Evolutionary conservation across 2,797 vertebrate species (phyloP).

Genomic region (Caiman crocodilus): DNA sequence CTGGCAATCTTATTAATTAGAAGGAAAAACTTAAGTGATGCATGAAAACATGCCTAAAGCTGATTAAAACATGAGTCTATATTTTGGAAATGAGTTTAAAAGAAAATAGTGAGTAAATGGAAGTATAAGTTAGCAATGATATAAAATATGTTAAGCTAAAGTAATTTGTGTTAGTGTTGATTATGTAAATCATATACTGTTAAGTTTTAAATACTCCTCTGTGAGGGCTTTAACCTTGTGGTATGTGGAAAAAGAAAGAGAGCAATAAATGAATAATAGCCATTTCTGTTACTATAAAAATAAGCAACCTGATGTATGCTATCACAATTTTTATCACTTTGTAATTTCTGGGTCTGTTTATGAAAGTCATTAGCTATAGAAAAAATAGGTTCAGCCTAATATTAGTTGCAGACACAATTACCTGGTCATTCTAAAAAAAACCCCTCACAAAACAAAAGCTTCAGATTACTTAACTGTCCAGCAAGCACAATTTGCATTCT

Average conservation of each 20-base stretch:
- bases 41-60: constrained; percentile 49
- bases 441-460: not conserved
- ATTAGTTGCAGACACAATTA: not conserved
- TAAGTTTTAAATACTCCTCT: not conserved
- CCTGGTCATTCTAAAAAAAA: not conserved
- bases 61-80: constrained; percentile 20
- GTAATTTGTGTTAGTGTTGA: not conserved
- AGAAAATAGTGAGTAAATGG: not conserved
- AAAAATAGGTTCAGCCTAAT: not conserved
- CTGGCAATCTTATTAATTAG: constrained; percentile 62
- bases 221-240: not conserved
- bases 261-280: not conserved
- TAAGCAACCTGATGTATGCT: not conserved
- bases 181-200: not conserved
- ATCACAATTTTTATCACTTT: not conserved
- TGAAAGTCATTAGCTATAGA: not conserved
- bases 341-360: not conserved
- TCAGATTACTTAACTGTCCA: not conserved
- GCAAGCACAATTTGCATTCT: not conserved
- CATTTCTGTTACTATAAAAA: not conserved
- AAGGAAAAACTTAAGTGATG: constrained; percentile 40
- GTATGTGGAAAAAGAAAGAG: not conserved
- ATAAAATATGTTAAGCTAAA: not conserved
- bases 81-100: not conserved
- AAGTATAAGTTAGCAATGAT: not conserved